These are phyloP conservation scores for Osmerus eperlanus DNA, from an alignment of 2,113 vertebrate species.

Conservation along the genomic window DNA sequence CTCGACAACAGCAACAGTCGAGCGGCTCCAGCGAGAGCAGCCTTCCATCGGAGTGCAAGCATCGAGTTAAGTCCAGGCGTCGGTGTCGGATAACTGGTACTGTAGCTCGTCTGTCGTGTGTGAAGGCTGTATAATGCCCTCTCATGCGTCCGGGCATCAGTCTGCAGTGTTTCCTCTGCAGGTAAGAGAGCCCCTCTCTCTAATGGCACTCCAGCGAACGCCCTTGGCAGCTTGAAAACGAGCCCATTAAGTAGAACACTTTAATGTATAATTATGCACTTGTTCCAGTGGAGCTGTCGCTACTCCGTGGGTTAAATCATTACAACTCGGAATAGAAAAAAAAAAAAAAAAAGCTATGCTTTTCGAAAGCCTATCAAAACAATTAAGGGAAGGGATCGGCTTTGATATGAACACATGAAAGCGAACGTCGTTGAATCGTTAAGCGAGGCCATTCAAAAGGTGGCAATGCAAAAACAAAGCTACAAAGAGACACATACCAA, in stretches of 20 bases:
- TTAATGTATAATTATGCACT: conserved; percentile 72
- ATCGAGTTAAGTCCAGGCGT: too few relatives aligned
- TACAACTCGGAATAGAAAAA: conserved; percentile 20
- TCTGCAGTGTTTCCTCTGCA: conserved; percentile 43
- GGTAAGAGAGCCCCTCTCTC: conserved; percentile 56
- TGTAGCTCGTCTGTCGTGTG: too few relatives aligned
- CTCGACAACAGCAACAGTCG: too few relatives aligned
- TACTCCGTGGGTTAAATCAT: conserved; percentile 60
- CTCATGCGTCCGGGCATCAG: conserved; percentile 19
- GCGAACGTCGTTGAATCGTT: conserved; percentile 21
- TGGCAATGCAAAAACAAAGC: conserved; percentile 8
- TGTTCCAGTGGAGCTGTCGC: conserved; percentile 53
- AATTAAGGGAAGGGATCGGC: conserved; percentile 35
- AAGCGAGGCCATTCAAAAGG: conserved; percentile 16
- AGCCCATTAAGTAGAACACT: conserved; percentile 73
- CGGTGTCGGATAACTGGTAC: too few relatives aligned
- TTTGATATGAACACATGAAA: conserved; percentile 46
- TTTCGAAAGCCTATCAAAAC: conserved; percentile 53
- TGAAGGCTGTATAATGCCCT: not conserved
- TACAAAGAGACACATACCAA: conserved; percentile 12
- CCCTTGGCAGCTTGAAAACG: conserved; percentile 73
- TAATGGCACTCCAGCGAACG: conserved; percentile 67
- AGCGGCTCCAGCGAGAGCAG: too few relatives aligned
- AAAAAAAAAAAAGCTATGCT: conserved; percentile 29
- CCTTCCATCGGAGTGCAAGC: too few relatives aligned